phyloP scores from a whole-genome alignment of 2,797 vertebrate genomes.

The Prunella strophiata region DNA sequence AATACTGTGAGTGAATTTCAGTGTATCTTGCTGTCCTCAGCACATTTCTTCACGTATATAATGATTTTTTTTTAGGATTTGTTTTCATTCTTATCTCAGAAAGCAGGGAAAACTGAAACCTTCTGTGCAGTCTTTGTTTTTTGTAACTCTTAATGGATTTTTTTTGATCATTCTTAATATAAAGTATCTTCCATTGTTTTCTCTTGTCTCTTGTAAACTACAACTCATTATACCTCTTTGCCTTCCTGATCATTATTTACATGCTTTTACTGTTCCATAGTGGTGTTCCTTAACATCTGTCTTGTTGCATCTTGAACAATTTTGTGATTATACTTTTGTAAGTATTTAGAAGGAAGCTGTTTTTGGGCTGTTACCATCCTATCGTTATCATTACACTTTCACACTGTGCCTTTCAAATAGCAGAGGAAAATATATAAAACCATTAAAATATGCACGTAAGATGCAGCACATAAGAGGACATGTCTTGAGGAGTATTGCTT shows the following conservation, averaged over 20 bases:
- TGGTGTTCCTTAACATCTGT: not conserved
- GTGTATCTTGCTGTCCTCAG: not conserved
- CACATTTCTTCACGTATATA: not conserved
- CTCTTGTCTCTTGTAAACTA: not conserved
- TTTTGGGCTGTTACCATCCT: not conserved
- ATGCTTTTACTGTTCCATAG: not conserved
- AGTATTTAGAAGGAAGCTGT: not conserved
- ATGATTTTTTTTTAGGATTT: not conserved
- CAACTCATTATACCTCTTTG: not conserved
- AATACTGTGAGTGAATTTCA: not conserved
- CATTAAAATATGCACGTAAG: not conserved
- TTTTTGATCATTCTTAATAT: too few species aligned
- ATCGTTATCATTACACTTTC: not conserved
- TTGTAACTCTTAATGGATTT: not conserved
- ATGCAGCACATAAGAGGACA: not conserved
- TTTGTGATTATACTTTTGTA: not conserved
- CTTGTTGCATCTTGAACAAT: not conserved
- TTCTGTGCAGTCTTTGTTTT: not conserved
- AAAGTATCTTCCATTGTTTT: not conserved
- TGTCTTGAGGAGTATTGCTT: not conserved
- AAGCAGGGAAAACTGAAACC: not conserved
- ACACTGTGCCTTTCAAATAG: not conserved
- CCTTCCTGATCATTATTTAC: not conserved
- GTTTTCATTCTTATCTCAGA: not conserved
- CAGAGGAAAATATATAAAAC: not conserved